Evolutionary conservation across 1,140 invertebrate genomes (phyloP).

Genomic region (Tenebrio molitor): DNA sequence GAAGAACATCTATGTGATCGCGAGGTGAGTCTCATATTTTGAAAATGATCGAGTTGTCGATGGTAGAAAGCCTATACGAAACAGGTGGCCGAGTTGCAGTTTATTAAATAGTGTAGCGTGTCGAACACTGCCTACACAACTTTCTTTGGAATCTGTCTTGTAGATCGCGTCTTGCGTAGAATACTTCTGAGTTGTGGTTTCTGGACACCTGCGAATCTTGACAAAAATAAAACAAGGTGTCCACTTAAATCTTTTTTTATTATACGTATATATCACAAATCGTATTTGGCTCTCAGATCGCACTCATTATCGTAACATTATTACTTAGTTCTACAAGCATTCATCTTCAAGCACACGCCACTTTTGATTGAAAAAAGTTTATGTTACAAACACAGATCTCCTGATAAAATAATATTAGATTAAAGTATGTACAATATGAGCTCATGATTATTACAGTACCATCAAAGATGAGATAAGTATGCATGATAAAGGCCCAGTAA

Average conservation of each 20-base stretch:
- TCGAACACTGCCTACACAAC: slow-evolving; percentile 37
- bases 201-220: slow-evolving; percentile 31
- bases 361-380: slow-evolving; percentile 61
- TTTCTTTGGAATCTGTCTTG: not conserved
- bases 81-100: slow-evolving; percentile 34
- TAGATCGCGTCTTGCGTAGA: not conserved
- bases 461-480: slow-evolving; percentile 49
- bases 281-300: slow-evolving; percentile 67
- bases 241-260: slow-evolving; percentile 65
- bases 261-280: slow-evolving; percentile 68
- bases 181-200: not conserved
- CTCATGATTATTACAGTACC: slow-evolving; percentile 58
- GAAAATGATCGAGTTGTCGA: not conserved
- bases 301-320: slow-evolving; percentile 62
- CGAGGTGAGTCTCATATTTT: too few species aligned
- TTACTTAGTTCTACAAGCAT: slow-evolving; percentile 61
- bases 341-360: slow-evolving; percentile 60
- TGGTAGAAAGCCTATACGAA: not conserved
- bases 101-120: slow-evolving; percentile 41
- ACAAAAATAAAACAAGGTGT: slow-evolving; percentile 59
- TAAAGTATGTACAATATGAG: slow-evolving; percentile 60
- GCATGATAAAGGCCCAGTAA: slow-evolving; percentile 43
- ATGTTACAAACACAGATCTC: slow-evolving; percentile 62
- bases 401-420: slow-evolving; percentile 59
- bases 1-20: too few species aligned